Percentiles rank a stretch among this genome's conserved stretches.
These are phyloP conservation scores for Eriocheir sinensis DNA, from an alignment of 1,140 invertebrate species.

Conservation along the genomic window DNA sequence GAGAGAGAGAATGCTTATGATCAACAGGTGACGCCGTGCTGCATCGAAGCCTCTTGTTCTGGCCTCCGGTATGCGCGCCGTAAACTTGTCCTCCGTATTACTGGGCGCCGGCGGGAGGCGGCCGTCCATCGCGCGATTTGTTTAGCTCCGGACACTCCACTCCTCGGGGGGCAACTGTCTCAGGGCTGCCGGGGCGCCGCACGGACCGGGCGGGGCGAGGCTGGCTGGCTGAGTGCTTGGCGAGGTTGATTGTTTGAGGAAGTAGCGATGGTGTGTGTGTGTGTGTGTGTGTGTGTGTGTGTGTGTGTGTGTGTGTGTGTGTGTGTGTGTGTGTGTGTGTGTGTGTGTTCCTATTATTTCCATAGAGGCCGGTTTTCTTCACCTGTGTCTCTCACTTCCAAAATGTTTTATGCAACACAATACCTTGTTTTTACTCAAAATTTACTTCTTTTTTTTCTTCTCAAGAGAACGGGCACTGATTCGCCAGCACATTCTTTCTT, in stretches of 20 bases:
- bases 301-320: too few relatives aligned
- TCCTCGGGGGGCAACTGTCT: slow-evolving; percentile 10
- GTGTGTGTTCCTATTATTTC: too few relatives aligned
- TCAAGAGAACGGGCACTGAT: too few relatives aligned
- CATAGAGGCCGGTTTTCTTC: too few relatives aligned
- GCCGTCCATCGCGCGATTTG: slow-evolving; percentile 2
- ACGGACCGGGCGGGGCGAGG: background rate
- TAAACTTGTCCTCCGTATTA: slow-evolving; percentile 3
- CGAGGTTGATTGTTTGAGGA: too few relatives aligned
- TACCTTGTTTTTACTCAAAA: too few relatives aligned
- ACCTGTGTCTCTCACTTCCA: too few relatives aligned
- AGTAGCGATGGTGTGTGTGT: background rate
- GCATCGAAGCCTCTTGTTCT: background rate
- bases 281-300: too few relatives aligned
- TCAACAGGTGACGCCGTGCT: background rate
- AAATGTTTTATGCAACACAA: too few relatives aligned
- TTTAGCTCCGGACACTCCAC: slow-evolving; percentile 10
- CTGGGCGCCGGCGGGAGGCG: background rate
- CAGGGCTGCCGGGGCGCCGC: background rate
- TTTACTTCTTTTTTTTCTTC: too few relatives aligned
- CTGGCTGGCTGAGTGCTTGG: background rate
- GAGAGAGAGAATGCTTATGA: background rate
- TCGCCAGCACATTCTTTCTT: too few relatives aligned
- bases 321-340: too few relatives aligned
- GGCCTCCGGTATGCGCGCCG: background rate